Evolutionary conservation across 2,888 invertebrate species (phyloP).

Genomic region (Drosophila subsilvestris): DNA sequence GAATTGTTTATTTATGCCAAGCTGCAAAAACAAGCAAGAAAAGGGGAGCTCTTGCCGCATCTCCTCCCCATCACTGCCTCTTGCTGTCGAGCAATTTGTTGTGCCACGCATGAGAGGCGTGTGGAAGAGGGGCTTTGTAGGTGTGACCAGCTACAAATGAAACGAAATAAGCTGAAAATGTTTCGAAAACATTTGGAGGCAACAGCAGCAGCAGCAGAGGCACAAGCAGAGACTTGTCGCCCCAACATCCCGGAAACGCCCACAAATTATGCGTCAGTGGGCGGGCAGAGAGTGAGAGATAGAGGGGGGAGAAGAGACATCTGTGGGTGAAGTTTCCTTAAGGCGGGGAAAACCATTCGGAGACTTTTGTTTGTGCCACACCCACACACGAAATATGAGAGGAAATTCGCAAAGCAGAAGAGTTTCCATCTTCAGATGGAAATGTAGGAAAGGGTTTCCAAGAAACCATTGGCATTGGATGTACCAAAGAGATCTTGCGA

Average conservation of each 20-base stretch:
- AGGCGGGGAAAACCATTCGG: constrained; percentile 24
- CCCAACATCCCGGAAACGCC: constrained; percentile 28
- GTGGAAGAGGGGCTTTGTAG: constrained; percentile 53
- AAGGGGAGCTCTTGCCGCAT: constrained; percentile 4
- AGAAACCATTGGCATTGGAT: constrained; percentile 1
- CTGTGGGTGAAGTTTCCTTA: constrained; percentile 31
- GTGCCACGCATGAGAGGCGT: constrained; percentile 66
- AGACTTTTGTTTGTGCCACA: constrained; percentile 13
- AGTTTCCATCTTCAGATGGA: constrained; percentile 17
- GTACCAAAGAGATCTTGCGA: background rate
- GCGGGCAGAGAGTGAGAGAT: background rate
- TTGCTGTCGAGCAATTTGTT: constrained; percentile 68
- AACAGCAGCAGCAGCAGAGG: constrained; percentile 28
- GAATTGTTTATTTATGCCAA: constrained; percentile 80
- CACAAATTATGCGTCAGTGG: constrained; percentile 47
- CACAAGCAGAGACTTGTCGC: background rate
- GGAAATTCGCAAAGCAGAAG: constrained; percentile 22
- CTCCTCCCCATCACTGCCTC: background rate
- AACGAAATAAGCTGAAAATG: constrained; percentile 55
- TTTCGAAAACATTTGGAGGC: constrained; percentile 51
- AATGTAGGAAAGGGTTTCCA: constrained; percentile 3
- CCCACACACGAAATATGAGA: constrained; percentile 27
- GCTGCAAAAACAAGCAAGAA: constrained; percentile 34
- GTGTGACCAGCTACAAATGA: constrained; percentile 77
- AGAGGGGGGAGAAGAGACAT: no score